Percentiles rank a stretch among this genome's conserved stretches.
Conservation (phyloP, 1,140 invertebrate genomes). For the Helicoverpa armigera region DNA sequence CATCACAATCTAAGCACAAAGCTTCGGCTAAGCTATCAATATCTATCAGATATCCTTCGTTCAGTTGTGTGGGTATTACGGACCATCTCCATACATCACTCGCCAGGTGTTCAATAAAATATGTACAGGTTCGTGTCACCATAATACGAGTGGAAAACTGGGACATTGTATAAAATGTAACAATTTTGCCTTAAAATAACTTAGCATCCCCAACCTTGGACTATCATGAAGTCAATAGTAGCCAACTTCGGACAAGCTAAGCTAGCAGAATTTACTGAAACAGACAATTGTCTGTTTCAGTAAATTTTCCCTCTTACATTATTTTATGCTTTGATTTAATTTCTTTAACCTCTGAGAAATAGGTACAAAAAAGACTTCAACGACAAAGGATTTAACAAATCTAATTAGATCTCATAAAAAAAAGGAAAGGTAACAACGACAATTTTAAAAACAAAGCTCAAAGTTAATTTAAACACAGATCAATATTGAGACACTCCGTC, state of each 20-base stretch:
- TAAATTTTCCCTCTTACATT: too few species aligned
- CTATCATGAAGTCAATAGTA: too few species aligned
- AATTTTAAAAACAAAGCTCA: background rate
- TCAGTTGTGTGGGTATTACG: conserved; percentile 24
- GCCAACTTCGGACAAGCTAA: too few species aligned
- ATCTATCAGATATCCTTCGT: background rate
- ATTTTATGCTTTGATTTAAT: too few species aligned
- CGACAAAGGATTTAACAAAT: too few species aligned
- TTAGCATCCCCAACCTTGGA: too few species aligned
- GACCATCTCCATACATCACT: conserved; percentile 19
- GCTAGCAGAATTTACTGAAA: too few species aligned
- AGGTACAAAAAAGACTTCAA: too few species aligned
- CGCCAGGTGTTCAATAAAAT: conserved; percentile 31
- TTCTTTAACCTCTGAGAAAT: too few species aligned
- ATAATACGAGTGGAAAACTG: background rate
- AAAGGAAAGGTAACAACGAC: too few species aligned
- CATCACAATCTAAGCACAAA: background rate
- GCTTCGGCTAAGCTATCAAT: conserved; percentile 8
- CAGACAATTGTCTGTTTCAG: too few species aligned
- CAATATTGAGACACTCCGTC: conserved; percentile 15
- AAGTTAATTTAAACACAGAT: background rate
- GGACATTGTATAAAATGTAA: background rate
- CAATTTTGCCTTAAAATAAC: background rate
- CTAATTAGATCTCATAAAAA: too few species aligned
- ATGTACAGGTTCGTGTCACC: conserved; percentile 1